Percentiles rank a stretch among this genome's conserved stretches.
phyloP scores from a whole-genome alignment of 2,797 vertebrate species.

The Eutrigla gurnardus region DNA sequence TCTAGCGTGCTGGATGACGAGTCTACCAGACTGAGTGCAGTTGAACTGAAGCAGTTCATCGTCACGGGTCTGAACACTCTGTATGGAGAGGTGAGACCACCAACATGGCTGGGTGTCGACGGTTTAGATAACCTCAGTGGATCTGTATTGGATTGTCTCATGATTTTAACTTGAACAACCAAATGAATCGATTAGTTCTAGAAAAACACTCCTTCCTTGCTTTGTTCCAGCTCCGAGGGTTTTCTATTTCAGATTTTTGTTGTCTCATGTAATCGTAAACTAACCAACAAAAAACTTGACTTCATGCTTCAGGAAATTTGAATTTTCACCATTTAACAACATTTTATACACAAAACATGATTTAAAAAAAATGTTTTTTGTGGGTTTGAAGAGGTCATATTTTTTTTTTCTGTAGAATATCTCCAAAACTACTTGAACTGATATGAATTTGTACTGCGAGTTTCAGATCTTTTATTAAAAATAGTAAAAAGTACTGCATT shows the following conservation, averaged over 20 bases:
- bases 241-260: not conserved
- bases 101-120: accelerated
- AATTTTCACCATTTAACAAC: not conserved
- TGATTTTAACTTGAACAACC: too few species aligned
- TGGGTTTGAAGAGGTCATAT: not conserved
- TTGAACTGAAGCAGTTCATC: constrained; percentile 91
- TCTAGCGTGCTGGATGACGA: constrained; percentile 80
- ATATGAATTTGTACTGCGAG: not conserved
- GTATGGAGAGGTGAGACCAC: constrained; percentile 89
- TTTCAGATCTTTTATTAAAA: too few species aligned
- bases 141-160: not conserved
- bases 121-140: not conserved
- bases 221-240: not conserved
- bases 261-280: not conserved
- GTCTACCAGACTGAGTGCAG: constrained; percentile 75
- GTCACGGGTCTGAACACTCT: constrained; percentile 87
- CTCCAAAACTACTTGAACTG: not conserved
- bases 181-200: too few species aligned
- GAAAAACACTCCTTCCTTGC: too few species aligned
- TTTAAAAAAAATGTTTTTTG: not conserved
- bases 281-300: not conserved
- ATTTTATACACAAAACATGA: not conserved
- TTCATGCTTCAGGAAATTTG: too few species aligned
- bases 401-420: not conserved
- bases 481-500: too few species aligned